phyloP scores from a whole-genome alignment of 1,140 invertebrate genomes.

The Aphelinus certus region DNA sequence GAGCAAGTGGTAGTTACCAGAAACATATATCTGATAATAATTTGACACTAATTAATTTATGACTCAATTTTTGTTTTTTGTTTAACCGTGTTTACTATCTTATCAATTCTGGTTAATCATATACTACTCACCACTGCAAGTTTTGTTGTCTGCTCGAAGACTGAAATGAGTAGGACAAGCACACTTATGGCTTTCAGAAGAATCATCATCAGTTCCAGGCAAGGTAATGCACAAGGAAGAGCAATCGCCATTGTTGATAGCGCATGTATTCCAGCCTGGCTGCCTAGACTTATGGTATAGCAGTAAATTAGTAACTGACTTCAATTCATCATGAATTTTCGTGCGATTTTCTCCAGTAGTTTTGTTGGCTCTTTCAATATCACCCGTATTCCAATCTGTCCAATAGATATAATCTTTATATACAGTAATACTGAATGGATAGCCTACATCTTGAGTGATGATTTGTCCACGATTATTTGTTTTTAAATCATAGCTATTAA shows the following conservation, averaged over 20 bases:
- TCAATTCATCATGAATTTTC: conserved; percentile 74
- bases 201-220: conserved; percentile 55
- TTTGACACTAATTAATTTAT: too few species aligned
- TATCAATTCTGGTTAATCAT: conserved; percentile 16
- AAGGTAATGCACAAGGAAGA: conserved; percentile 80
- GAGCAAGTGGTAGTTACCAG: too few species aligned
- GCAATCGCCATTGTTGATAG: conserved; percentile 78
- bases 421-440: conserved; percentile 79
- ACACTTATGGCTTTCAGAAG: conserved; percentile 69
- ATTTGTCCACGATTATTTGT: conserved; percentile 72
- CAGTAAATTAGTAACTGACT: conserved; percentile 80
- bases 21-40: too few species aligned
- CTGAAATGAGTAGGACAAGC: conserved; percentile 87
- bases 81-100: too few species aligned
- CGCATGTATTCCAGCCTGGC: conserved; percentile 74
- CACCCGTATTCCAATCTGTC: conserved; percentile 82
- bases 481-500: conserved; percentile 82
- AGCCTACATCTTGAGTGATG: conserved; percentile 70
- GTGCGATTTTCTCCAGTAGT: conserved; percentile 72
- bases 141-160: conserved; percentile 75
- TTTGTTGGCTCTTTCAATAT: conserved; percentile 79
- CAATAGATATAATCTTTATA: conserved; percentile 84
- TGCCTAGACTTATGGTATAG: conserved; percentile 78
- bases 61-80: too few species aligned
- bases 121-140: conserved; percentile 74